Percentiles rank a stretch among this genome's conserved stretches.
phyloP scores from a whole-genome alignment of 2,797 vertebrate species.

The Labeo calbasu region DNA sequence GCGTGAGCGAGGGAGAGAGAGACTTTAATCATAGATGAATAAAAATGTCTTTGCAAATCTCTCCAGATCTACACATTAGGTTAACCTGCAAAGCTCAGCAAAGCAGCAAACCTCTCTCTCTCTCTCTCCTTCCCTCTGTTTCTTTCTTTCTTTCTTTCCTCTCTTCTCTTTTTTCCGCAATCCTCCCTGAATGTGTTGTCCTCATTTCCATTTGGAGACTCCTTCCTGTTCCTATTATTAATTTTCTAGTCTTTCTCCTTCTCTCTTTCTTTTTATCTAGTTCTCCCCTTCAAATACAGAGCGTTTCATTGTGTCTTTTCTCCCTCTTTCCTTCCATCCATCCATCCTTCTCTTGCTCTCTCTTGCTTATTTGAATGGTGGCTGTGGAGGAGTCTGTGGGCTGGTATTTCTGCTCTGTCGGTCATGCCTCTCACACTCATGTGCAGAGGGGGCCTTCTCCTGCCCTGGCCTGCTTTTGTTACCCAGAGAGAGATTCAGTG shows the following conservation, averaged over 20 bases:
- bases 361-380: conserved; percentile 50
- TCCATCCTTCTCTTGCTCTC: conserved; percentile 19
- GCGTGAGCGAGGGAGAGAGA: conserved; percentile 61
- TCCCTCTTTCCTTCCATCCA: conserved; percentile 38
- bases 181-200: conserved; percentile 62
- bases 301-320: conserved; percentile 24
- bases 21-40: conserved; percentile 85
- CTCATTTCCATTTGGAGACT: conserved; percentile 61
- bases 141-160: conserved; percentile 10
- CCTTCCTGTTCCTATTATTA: conserved; percentile 67
- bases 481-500: conserved; percentile 45
- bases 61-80: conserved; percentile 80
- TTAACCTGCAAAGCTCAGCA: conserved; percentile 85
- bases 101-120: conserved; percentile 64
- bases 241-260: conserved; percentile 77
- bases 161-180: conserved; percentile 57
- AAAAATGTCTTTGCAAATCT: conserved; percentile 85
- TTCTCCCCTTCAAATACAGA: conserved; percentile 23
- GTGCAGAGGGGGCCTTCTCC: conserved; percentile 53
- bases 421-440: conserved; percentile 82
- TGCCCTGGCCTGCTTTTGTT: conserved; percentile 64
- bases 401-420: conserved; percentile 97
- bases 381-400: conserved; percentile 77
- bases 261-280: conserved; percentile 17
- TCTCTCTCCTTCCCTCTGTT: conserved; percentile 5